Evolutionary conservation across 2,113 vertebrate species (phyloP).

Genomic region (Plecturocebus donacophilus): DNA sequence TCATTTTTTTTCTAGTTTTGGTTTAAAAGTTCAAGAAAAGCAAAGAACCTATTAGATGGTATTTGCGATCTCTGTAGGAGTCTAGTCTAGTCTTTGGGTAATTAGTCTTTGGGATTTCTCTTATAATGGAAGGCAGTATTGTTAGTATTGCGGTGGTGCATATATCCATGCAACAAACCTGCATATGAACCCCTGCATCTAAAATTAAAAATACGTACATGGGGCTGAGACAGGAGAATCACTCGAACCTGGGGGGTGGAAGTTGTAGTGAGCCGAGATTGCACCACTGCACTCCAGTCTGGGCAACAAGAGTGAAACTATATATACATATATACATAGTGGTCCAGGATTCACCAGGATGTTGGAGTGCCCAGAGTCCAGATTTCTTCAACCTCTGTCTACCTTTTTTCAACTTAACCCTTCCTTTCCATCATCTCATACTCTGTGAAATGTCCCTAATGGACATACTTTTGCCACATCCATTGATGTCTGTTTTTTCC

Average conservation of each 20-base stretch:
- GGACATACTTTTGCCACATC: not conserved
- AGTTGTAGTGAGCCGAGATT: too few species aligned
- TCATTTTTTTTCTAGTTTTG: not conserved
- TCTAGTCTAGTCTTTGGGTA: not conserved
- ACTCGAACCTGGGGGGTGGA: too few species aligned
- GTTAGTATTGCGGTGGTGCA: not conserved
- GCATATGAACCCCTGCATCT: too few species aligned
- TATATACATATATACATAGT: too few species aligned
- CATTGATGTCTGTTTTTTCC: not conserved
- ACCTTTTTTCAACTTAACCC: not conserved
- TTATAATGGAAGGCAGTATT: not conserved
- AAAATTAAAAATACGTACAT: too few species aligned
- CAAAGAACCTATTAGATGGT: not conserved
- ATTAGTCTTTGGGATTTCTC: not conserved
- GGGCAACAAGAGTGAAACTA: too few species aligned
- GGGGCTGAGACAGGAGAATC: too few species aligned
- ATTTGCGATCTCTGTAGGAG: not conserved
- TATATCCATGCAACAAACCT: too few species aligned
- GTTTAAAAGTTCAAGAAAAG: not conserved
- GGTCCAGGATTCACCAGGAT: not conserved
- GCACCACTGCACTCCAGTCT: too few species aligned
- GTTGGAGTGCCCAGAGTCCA: not conserved
- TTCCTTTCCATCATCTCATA: not conserved
- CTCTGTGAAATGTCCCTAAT: not conserved
- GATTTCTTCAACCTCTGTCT: not conserved